phyloP scores from a whole-genome alignment of 2,113 vertebrate genomes.

The Thamnophis sirtalis region DNA sequence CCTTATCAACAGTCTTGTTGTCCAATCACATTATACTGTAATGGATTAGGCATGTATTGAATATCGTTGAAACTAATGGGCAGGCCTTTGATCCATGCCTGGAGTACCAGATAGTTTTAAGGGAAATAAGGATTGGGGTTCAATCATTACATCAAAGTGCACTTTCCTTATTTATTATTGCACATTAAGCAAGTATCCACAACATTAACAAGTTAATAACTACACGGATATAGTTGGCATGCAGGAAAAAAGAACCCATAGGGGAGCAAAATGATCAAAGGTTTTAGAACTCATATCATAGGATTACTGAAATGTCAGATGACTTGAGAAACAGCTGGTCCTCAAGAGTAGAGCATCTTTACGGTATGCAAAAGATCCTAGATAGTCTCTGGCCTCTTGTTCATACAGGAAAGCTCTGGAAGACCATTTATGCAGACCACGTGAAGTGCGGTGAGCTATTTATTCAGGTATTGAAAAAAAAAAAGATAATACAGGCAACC shows the following conservation, averaged over 20 bases:
- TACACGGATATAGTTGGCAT: background rate
- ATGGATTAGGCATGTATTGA: background rate
- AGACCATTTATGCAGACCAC: background rate
- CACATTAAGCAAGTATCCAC: background rate
- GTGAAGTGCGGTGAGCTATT: background rate
- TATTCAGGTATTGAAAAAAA: background rate
- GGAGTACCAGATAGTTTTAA: slow-evolving; percentile 27
- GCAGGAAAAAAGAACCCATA: slow-evolving; percentile 19
- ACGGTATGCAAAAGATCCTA: background rate
- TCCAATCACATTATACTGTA: background rate
- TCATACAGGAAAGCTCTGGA: background rate
- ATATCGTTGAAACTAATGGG: background rate
- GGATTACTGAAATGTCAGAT: background rate
- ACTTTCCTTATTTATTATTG: slow-evolving; percentile 28
- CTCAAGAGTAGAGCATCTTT: background rate
- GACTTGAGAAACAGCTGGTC: background rate
- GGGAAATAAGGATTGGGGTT: background rate
- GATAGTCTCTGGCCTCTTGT: background rate
- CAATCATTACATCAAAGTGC: slow-evolving; percentile 2
- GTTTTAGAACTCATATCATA: background rate
- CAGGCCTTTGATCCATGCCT: background rate
- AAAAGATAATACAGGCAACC: background rate
- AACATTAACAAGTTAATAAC: background rate
- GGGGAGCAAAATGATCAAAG: background rate
- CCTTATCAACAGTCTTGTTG: background rate